A percentile compares a stretch with the other conserved stretches of the same genome.
phyloP scores from a whole-genome alignment of 2,113 vertebrate species.

The Lepisosteus oculatus region DNA sequence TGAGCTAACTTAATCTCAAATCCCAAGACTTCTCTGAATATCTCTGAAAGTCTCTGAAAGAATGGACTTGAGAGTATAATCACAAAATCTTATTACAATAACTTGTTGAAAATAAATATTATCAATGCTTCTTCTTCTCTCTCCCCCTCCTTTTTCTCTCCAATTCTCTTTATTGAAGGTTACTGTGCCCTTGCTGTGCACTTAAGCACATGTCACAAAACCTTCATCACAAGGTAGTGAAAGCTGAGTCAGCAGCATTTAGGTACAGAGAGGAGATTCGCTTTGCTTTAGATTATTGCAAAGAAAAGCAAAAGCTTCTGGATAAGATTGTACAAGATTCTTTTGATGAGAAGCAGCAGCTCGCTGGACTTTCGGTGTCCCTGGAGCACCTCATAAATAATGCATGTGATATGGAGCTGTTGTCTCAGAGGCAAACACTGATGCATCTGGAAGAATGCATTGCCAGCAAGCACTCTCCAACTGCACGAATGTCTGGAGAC shows the following conservation, averaged over 20 bases:
- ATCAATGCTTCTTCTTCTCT: background rate
- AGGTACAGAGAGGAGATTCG: constrained; percentile 28
- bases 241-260: constrained; percentile 31
- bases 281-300: constrained; percentile 32
- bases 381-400: constrained; percentile 25
- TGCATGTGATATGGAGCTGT: constrained; percentile 26
- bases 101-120: constrained; percentile 10
- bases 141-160: background rate
- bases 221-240: constrained; percentile 21
- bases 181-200: constrained; percentile 39
- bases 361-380: constrained; percentile 17
- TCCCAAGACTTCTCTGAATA: too few relatives aligned
- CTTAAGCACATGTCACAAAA: constrained; percentile 27
- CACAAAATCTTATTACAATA: constrained; percentile 6
- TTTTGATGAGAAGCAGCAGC: constrained; percentile 17
- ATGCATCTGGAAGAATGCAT: constrained; percentile 13
- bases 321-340: constrained; percentile 27
- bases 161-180: constrained; percentile 33
- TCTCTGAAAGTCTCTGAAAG: too few relatives aligned
- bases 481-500: background rate
- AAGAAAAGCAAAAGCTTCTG: constrained; percentile 28
- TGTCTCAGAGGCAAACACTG: constrained; percentile 29
- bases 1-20: too few relatives aligned
- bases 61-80: too few relatives aligned
- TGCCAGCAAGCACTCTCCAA: background rate